A percentile compares a stretch with the other conserved stretches of the same genome.
Conservation (phyloP, 2,113 vertebrate species). For the Anseranas semipalmata region DNA sequence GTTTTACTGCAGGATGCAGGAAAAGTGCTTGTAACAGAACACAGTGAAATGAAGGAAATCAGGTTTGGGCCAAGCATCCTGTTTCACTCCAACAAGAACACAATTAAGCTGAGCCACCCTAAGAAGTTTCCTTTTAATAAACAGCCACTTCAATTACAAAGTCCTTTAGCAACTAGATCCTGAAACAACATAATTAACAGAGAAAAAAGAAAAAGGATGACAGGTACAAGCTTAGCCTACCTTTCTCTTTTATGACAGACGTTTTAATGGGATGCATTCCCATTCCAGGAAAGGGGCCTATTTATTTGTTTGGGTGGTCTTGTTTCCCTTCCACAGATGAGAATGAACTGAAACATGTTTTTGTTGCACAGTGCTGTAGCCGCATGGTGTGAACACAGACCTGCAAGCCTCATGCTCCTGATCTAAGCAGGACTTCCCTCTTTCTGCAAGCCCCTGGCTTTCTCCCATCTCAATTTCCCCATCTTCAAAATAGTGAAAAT, state of each 20-base stretch:
- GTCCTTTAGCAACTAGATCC: neutral
- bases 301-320: neutral
- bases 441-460: neutral
- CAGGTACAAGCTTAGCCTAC: neutral
- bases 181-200: neutral
- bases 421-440: neutral
- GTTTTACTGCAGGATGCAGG: slow-evolving; percentile 77
- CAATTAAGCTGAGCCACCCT: slow-evolving; percentile 29
- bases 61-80: slow-evolving; percentile 77
- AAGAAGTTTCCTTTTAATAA: slow-evolving; percentile 37
- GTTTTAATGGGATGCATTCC: neutral
- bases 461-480: neutral
- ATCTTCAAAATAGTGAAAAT: neutral
- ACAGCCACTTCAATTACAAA: neutral
- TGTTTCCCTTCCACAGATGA: neutral
- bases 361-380: neutral
- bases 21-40: slow-evolving; percentile 76
- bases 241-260: neutral
- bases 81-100: slow-evolving; percentile 68
- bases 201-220: neutral
- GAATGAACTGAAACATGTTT: neutral
- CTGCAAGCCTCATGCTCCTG: neutral
- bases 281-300: neutral
- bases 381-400: neutral
- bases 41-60: slow-evolving; percentile 81